Evolutionary conservation across 2,888 invertebrate genomes (phyloP).

Genomic region (Sminthurides aquaticus): DNA sequence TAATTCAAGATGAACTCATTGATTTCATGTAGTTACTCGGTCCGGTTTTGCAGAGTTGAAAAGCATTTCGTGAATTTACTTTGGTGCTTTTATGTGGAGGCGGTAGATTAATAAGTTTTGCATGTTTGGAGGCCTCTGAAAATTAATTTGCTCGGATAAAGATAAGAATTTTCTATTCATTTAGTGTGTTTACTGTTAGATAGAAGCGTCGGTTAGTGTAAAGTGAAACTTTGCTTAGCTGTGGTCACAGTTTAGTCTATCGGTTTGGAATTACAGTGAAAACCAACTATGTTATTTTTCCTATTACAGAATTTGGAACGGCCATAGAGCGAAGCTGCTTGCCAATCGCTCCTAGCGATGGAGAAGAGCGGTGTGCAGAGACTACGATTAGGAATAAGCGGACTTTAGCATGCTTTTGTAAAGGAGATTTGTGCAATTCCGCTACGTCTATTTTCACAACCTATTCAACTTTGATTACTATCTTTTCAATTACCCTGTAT

Average conservation of each 20-base stretch:
- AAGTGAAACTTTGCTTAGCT: too few species aligned
- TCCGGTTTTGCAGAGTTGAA: too few species aligned
- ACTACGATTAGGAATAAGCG: constrained; percentile 72
- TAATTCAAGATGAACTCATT: constrained; percentile 45
- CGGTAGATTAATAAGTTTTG: too few species aligned
- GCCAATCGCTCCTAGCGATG: constrained; percentile 77
- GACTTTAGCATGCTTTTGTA: constrained; percentile 80
- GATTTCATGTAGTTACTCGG: background rate
- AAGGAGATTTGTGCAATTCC: constrained; percentile 76
- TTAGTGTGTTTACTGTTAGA: too few species aligned
- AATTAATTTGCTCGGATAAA: too few species aligned
- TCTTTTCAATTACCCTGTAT: background rate
- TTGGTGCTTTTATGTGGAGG: too few species aligned
- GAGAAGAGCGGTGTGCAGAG: constrained; percentile 80
- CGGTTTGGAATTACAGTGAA: too few species aligned
- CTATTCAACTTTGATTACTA: background rate
- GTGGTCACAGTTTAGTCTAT: too few species aligned
- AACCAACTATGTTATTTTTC: constrained; percentile 8
- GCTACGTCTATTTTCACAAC: background rate
- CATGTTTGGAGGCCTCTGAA: too few species aligned
- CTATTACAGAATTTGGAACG: constrained; percentile 66
- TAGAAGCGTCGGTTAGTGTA: too few species aligned
- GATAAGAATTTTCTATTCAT: too few species aligned
- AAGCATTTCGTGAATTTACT: too few species aligned
- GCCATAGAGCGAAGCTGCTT: constrained; percentile 82